A percentile compares a stretch with the other conserved stretches of the same genome.
These are phyloP conservation scores for Gortyna flavago DNA, from an alignment of 2,888 invertebrate species.

Conservation along the genomic window DNA sequence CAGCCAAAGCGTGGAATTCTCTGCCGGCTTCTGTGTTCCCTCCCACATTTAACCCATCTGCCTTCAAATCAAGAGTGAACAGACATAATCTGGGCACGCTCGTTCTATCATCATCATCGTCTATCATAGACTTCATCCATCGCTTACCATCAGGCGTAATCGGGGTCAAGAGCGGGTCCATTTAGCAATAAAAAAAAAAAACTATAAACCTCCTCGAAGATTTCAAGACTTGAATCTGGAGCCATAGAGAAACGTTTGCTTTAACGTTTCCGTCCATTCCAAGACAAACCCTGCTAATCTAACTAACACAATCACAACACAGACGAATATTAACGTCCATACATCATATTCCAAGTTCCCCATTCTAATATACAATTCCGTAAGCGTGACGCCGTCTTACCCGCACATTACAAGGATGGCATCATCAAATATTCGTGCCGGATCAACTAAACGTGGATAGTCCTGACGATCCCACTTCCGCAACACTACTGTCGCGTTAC, in stretches of 20 bases:
- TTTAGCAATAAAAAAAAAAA: no score
- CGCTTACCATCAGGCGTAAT: no score
- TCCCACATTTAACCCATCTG: no score
- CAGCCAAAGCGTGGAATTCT: no score
- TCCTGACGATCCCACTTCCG: slow-evolving; percentile 66
- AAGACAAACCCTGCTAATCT: slow-evolving; percentile 21
- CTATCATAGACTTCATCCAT: no score
- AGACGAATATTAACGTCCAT: slow-evolving; percentile 37
- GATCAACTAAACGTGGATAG: slow-evolving; percentile 63
- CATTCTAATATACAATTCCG: slow-evolving; percentile 60
- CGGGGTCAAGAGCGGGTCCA: no score
- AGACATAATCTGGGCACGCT: no score
- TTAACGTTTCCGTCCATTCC: slow-evolving; percentile 20
- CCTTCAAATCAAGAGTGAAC: no score
- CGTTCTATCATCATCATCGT: no score
- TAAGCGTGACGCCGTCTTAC: slow-evolving; percentile 51
- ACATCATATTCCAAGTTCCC: slow-evolving; percentile 41
- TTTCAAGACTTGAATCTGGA: neutral
- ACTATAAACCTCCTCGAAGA: neutral
- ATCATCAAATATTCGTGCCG: slow-evolving; percentile 74
- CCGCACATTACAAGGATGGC: slow-evolving; percentile 62
- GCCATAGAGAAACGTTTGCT: slow-evolving; percentile 4
- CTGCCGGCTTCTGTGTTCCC: no score
- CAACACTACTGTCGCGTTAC: slow-evolving; percentile 60
- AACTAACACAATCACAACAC: slow-evolving; percentile 35